Conservation (phyloP, 2,888 invertebrate genomes). For the Actias luna region DNA sequence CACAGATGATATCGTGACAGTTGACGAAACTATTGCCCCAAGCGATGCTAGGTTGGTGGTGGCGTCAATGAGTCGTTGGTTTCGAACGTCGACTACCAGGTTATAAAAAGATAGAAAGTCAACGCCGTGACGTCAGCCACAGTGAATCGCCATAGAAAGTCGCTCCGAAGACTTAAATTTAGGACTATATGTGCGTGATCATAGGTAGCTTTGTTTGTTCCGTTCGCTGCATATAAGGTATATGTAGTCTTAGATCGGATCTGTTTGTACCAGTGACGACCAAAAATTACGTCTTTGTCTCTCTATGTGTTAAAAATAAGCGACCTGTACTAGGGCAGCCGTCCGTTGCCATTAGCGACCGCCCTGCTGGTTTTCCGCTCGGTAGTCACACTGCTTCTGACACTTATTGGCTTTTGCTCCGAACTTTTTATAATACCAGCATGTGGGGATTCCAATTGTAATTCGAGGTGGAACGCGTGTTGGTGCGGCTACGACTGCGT, state of each 20-base stretch:
- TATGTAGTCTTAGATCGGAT: neutral
- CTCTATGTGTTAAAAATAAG: constrained; percentile 1
- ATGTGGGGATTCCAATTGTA: neutral
- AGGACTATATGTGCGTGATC: neutral
- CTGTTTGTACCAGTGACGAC: too few species aligned
- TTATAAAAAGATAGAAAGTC: constrained; percentile 20
- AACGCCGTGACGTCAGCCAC: constrained; percentile 20
- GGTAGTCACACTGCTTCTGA: constrained; percentile 4
- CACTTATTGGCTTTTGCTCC: constrained; percentile 6
- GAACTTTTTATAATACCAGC: constrained; percentile 8
- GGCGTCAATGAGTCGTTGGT: constrained; percentile 11
- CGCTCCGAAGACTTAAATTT: neutral
- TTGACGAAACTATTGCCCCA: neutral
- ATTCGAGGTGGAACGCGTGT: constrained; percentile 2
- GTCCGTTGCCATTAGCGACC: constrained; percentile 14
- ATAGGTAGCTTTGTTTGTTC: constrained; percentile 1
- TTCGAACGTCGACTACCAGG: constrained; percentile 4
- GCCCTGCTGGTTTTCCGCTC: constrained; percentile 5
- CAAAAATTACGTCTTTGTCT: neutral
- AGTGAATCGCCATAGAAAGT: constrained; percentile 18
- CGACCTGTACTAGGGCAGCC: constrained; percentile 9
- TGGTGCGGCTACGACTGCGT: neutral
- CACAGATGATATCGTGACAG: neutral
- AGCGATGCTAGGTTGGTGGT: neutral
- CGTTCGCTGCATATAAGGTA: constrained; percentile 10